A percentile compares a stretch with the other conserved stretches of the same genome.
Evolutionary conservation across 2,888 invertebrate genomes (phyloP).

Genomic region (Galerucella nymphaeae): DNA sequence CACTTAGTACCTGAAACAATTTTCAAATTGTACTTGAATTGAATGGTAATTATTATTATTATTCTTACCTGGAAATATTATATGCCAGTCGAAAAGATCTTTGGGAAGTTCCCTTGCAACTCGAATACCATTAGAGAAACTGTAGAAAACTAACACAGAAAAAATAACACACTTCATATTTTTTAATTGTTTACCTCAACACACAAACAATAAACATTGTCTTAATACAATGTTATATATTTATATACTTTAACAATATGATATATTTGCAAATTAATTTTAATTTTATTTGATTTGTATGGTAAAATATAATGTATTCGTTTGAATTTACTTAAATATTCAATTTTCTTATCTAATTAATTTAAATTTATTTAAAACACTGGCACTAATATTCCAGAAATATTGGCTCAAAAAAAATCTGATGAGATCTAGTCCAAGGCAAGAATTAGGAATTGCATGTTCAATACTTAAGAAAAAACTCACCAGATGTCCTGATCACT

Average conservation of each 20-base stretch:
- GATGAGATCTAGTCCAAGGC: no score
- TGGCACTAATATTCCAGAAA: no score
- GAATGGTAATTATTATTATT: neutral
- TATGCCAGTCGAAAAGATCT: neutral
- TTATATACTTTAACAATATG: constrained; percentile 2
- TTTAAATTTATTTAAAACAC: neutral
- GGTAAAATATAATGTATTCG: neutral
- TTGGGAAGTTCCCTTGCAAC: neutral
- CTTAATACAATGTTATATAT: neutral
- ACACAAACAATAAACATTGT: neutral
- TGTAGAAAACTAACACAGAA: neutral
- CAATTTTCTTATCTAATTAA: neutral
- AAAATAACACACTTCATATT: neutral
- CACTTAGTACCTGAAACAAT: constrained; percentile 76
- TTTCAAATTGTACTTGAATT: neutral
- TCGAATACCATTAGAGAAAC: neutral
- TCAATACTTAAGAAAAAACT: no score
- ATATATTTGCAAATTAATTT: neutral
- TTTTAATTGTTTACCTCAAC: neutral
- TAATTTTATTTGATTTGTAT: constrained; percentile 1
- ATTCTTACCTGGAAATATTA: neutral
- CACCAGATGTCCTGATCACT: no score
- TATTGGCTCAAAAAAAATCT: neutral
- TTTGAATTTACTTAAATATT: constrained; percentile 5
- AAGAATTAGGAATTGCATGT: no score